These are phyloP conservation scores for Microchrysa polita DNA, from an alignment of 2,888 invertebrate species.

Conservation along the genomic window DNA sequence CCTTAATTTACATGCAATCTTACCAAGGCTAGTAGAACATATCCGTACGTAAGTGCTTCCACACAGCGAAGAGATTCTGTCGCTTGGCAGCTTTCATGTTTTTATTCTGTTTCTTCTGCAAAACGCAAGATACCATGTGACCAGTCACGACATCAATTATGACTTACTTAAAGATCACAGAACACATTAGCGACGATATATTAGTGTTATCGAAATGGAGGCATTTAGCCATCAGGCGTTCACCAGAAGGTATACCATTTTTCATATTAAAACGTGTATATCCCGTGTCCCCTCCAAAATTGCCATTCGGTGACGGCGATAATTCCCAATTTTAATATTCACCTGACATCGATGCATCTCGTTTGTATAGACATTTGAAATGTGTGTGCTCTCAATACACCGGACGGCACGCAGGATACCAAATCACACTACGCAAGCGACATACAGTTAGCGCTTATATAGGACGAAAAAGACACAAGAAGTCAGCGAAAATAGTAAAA, in stretches of 20 bases:
- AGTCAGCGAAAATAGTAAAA: background rate
- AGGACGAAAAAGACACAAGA: background rate
- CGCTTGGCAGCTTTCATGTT: conserved; percentile 31
- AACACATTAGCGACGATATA: conserved; percentile 34
- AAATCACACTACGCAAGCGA: conserved; percentile 7
- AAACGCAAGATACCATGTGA: conserved; percentile 27
- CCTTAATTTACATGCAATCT: conserved; percentile 20
- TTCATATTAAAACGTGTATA: conserved; percentile 43
- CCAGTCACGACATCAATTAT: conserved; percentile 44
- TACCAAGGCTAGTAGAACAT: background rate
- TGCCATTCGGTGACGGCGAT: conserved; percentile 21
- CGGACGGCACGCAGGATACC: conserved; percentile 15
- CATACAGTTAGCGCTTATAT: conserved; percentile 10
- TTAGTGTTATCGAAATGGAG: conserved; percentile 20
- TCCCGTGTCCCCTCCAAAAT: conserved; percentile 27
- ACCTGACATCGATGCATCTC: conserved; percentile 35
- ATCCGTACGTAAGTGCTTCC: background rate
- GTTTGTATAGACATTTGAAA: background rate
- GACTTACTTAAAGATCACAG: conserved; percentile 41
- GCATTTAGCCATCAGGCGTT: conserved; percentile 31
- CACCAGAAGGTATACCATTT: conserved; percentile 46
- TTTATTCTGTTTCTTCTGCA: conserved; percentile 14
- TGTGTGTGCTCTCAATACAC: background rate
- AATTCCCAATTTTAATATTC: conserved; percentile 48
- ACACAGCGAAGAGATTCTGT: background rate